Evolutionary conservation across 2,113 vertebrate species (phyloP).

Genomic region (Microcebus tavaratra): DNA sequence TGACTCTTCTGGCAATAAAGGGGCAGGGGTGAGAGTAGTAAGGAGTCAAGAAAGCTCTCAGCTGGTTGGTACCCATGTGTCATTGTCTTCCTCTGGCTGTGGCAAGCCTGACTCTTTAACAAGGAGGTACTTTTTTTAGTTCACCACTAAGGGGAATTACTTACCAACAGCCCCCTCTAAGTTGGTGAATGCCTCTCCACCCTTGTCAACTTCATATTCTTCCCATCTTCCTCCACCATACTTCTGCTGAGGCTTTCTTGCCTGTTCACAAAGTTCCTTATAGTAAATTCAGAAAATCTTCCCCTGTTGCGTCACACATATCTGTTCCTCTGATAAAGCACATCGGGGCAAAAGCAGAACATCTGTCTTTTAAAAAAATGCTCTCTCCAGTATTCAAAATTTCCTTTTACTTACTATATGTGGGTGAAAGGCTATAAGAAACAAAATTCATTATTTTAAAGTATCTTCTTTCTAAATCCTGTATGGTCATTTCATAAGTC

Average conservation of each 20-base stretch:
- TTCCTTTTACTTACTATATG: neutral
- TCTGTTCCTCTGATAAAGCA: neutral
- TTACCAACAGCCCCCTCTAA: neutral
- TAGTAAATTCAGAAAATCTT: neutral
- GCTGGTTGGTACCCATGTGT: neutral
- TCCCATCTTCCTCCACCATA: neutral
- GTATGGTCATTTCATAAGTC: neutral
- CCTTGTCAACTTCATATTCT: neutral
- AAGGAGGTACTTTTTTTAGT: neutral
- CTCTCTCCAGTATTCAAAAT: neutral
- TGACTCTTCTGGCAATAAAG: neutral
- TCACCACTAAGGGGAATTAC: neutral
- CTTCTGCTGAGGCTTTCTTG: conserved; percentile 28
- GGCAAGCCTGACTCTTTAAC: neutral
- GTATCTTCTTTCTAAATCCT: conserved; percentile 4
- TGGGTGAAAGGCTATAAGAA: neutral
- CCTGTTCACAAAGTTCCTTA: neutral
- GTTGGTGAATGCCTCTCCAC: neutral
- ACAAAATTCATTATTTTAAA: neutral
- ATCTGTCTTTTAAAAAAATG: neutral
- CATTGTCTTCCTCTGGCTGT: neutral
- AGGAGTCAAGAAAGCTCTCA: neutral
- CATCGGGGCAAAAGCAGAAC: neutral
- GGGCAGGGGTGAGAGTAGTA: neutral
- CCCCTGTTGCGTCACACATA: neutral